A percentile compares a stretch with the other conserved stretches of the same genome.
Evolutionary conservation across 2,113 vertebrate species (phyloP).

Genomic region (Pomatostomus ruficeps): DNA sequence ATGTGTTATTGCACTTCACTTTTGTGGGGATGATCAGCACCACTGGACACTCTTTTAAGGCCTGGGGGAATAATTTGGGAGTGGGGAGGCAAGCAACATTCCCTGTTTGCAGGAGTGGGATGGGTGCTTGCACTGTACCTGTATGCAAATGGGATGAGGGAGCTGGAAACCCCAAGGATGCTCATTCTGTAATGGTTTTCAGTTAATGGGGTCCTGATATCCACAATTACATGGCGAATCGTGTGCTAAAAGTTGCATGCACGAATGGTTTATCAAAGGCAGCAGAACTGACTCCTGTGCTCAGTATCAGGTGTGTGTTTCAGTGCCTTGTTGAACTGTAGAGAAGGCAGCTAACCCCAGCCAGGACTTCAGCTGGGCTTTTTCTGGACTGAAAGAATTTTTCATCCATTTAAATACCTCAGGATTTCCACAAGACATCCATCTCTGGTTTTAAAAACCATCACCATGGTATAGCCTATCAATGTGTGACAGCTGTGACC

Average conservation of each 20-base stretch:
- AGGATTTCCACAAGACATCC: not conserved
- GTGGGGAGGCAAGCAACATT: not conserved
- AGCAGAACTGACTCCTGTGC: not conserved
- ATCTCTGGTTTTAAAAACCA: conserved; percentile 11
- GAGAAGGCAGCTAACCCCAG: not conserved
- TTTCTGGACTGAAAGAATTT: not conserved
- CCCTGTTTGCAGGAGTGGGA: not conserved
- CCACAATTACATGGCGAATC: not conserved
- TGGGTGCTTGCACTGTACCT: fast-evolving
- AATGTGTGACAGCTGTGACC: conserved; percentile 34
- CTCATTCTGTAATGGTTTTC: not conserved
- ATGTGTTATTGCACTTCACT: not conserved
- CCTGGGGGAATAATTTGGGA: not conserved
- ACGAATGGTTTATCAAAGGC: not conserved
- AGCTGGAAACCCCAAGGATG: not conserved
- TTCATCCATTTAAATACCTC: not conserved
- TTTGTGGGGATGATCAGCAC: not conserved
- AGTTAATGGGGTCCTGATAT: not conserved
- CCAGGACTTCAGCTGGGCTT: not conserved
- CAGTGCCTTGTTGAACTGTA: not conserved
- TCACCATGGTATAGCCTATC: not conserved
- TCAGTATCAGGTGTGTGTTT: not conserved
- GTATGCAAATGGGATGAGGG: not conserved
- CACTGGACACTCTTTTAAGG: not conserved
- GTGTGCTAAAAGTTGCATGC: not conserved